These are phyloP conservation scores for Aegithalos caudatus DNA, from an alignment of 2,113 vertebrate species.

Conservation along the genomic window DNA sequence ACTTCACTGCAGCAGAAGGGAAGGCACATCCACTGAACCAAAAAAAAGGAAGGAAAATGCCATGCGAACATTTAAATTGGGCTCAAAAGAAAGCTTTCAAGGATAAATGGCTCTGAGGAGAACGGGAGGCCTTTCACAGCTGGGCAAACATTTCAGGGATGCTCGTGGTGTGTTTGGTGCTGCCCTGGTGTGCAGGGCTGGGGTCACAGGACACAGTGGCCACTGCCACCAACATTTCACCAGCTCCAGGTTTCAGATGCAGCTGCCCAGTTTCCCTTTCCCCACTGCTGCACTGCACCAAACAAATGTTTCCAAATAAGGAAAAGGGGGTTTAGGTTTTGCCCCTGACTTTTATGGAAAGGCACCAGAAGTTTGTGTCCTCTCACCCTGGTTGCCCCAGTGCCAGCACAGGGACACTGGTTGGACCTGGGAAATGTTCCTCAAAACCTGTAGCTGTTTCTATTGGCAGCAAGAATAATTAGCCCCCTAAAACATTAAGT, in stretches of 20 bases:
- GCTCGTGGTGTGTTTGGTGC: not conserved
- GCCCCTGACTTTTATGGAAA: not conserved
- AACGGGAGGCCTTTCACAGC: rapidly evolving
- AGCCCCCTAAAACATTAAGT: not conserved
- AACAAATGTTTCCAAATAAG: not conserved
- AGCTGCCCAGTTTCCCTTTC: not conserved
- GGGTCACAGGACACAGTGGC: not conserved
- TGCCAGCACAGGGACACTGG: not conserved
- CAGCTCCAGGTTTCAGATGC: not conserved
- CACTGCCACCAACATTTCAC: not conserved
- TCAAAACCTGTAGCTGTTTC: not conserved
- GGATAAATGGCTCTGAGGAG: not conserved
- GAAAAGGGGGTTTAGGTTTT: not conserved
- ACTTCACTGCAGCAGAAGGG: not conserved
- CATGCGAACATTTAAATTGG: not conserved
- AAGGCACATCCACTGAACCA: not conserved
- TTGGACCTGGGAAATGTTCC: not conserved
- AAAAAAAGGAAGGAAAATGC: not conserved
- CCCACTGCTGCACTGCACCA: not conserved
- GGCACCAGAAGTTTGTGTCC: not conserved
- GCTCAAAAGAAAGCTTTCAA: not conserved
- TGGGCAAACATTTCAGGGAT: not conserved
- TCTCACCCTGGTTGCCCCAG: not conserved
- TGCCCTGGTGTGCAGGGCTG: not conserved
- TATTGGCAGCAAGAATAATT: not conserved